Evolutionary conservation across 2,113 vertebrate species (phyloP).

Genomic region (Entomyzon cyanotis): DNA sequence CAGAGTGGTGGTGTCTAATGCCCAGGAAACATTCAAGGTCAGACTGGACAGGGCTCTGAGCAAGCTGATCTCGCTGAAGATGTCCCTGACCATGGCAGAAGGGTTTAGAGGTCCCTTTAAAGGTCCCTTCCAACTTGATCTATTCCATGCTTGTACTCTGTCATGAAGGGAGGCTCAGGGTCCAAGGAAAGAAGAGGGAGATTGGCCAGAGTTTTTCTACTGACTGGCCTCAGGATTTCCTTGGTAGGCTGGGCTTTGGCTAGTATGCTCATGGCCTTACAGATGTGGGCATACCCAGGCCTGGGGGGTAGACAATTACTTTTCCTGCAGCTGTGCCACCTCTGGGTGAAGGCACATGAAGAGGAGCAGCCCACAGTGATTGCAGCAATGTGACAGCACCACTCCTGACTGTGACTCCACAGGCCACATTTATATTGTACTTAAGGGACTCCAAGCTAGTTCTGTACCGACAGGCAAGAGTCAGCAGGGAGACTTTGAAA

Average conservation of each 20-base stretch:
- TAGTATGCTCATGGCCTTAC: not conserved
- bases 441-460: not conserved
- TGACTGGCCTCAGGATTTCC: not conserved
- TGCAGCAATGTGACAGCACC: not conserved
- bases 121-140: not conserved
- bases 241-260: not conserved
- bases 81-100: not conserved
- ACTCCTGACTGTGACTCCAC: not conserved
- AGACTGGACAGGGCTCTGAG: not conserved
- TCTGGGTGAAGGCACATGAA: not conserved
- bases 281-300: not conserved
- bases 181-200: not conserved
- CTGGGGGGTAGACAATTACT: not conserved
- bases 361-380: not conserved
- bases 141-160: not conserved
- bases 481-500: not conserved
- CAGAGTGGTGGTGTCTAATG: not conserved
- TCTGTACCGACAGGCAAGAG: not conserved
- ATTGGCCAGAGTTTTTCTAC: rapidly evolving
- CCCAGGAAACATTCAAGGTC: not conserved
- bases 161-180: not conserved
- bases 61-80: not conserved
- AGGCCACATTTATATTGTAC: not conserved
- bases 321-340: not conserved
- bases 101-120: not conserved